Evolutionary conservation across 1,140 invertebrate genomes (phyloP).

Genomic region (Zaprionus taronus): DNA sequence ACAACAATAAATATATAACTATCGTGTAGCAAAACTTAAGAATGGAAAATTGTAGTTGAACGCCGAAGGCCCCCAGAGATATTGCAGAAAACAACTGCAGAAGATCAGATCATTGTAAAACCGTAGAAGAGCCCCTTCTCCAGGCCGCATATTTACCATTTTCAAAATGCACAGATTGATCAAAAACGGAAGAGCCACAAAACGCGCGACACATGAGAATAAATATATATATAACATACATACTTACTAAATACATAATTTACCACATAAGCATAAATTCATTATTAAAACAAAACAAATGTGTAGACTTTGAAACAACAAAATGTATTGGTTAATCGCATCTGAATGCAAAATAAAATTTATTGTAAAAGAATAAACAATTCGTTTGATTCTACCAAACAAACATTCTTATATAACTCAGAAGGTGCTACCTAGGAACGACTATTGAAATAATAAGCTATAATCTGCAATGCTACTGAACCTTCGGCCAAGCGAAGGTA

Average conservation of each 20-base stretch:
- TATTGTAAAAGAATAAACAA: slow-evolving; percentile 58
- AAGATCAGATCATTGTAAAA: slow-evolving; percentile 9
- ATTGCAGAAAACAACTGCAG: slow-evolving; percentile 8
- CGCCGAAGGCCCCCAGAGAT: slow-evolving; percentile 5
- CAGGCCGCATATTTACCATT: slow-evolving; percentile 41
- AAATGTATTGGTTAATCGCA: slow-evolving; percentile 70
- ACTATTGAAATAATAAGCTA: too few relatives aligned
- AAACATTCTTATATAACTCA: too few relatives aligned
- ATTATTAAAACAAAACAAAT: slow-evolving; percentile 63
- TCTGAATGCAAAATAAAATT: slow-evolving; percentile 78
- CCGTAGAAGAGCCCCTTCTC: background rate
- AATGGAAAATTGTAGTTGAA: slow-evolving; percentile 77
- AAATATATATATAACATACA: slow-evolving; percentile 57
- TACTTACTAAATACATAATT: slow-evolving; percentile 74
- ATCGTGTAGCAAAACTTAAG: slow-evolving; percentile 80
- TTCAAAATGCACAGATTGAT: slow-evolving; percentile 45
- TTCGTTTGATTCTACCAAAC: background rate
- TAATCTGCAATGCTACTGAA: too few relatives aligned
- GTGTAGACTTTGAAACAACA: slow-evolving; percentile 70
- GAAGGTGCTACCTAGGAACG: too few relatives aligned
- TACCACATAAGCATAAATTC: slow-evolving; percentile 73
- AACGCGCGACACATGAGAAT: slow-evolving; percentile 64
- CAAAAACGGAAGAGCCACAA: slow-evolving; percentile 50
- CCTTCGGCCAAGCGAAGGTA: too few relatives aligned
- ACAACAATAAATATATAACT: slow-evolving; percentile 45